A percentile compares a stretch with the other conserved stretches of the same genome.
Conservation (phyloP, 2,888 invertebrate genomes). For the Microctonus brassicae region DNA sequence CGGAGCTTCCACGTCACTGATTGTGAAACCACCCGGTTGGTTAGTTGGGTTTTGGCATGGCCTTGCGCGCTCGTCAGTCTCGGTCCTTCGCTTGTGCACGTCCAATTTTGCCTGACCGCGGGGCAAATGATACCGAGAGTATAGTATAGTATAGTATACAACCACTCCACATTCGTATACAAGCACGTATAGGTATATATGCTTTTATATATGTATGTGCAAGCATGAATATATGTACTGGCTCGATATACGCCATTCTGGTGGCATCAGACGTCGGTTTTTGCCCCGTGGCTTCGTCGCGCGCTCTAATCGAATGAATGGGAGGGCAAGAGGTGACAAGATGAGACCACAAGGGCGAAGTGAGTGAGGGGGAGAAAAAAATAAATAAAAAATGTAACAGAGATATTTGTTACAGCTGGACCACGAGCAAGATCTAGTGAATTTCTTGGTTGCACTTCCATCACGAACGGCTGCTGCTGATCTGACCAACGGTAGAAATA, state of each 20-base stretch:
- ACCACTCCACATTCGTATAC: constrained; percentile 5
- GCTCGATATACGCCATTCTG: neutral
- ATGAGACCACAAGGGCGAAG: neutral
- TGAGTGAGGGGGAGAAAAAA: neutral
- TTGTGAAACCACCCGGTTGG: constrained; percentile 2
- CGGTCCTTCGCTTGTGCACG: constrained; percentile 17
- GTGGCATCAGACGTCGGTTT: constrained; percentile 14
- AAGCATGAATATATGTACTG: neutral
- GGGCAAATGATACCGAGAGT: constrained; percentile 15
- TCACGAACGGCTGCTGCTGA: neutral
- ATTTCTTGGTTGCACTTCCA: neutral
- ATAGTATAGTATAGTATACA: too few species aligned
- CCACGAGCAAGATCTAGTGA: neutral
- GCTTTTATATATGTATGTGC: neutral
- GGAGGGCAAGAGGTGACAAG: constrained; percentile 3
- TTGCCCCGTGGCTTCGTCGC: constrained; percentile 7
- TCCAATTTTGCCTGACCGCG: constrained; percentile 20
- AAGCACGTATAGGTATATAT: constrained; percentile 8
- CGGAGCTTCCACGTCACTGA: neutral
- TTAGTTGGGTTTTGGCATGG: constrained; percentile 4
- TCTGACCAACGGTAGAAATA: neutral
- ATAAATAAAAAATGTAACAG: neutral
- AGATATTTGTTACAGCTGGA: constrained; percentile 7
- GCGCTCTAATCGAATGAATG: constrained; percentile 1
- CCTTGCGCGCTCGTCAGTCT: constrained; percentile 14